A percentile compares a stretch with the other conserved stretches of the same genome.
Conservation (phyloP, 2,888 invertebrate genomes). For the Meloe dianella region DNA sequence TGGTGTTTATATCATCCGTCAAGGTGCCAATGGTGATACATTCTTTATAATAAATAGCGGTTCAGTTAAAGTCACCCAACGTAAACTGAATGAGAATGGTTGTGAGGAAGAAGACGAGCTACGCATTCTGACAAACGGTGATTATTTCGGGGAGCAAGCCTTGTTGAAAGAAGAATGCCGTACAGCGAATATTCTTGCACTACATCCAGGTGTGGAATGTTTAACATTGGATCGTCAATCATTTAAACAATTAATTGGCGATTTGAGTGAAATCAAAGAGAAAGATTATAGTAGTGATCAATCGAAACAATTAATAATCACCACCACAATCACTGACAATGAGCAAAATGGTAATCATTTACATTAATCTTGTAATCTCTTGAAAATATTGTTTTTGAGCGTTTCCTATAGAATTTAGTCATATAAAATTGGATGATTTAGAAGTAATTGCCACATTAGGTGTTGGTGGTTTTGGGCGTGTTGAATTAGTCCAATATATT, state of each 20-base stretch:
- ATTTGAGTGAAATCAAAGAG: conserved; percentile 74
- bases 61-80: conserved; percentile 63
- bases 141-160: conserved; percentile 73
- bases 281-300: conserved; percentile 77
- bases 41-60: conserved; percentile 71
- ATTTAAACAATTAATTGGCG: conserved; percentile 78
- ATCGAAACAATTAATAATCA: conserved; percentile 55
- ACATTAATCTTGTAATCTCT: neutral
- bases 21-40: conserved; percentile 69
- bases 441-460: conserved; percentile 72
- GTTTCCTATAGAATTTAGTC: conserved; percentile 55
- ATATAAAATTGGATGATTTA: conserved; percentile 64
- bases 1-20: conserved; percentile 69
- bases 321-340: conserved; percentile 52
- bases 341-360: neutral
- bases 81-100: conserved; percentile 54
- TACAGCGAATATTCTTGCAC: conserved; percentile 72
- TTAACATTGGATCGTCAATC: conserved; percentile 71
- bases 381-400: neutral
- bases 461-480: conserved; percentile 76
- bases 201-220: conserved; percentile 69
- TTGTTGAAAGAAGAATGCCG: conserved; percentile 70
- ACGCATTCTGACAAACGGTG: conserved; percentile 64
- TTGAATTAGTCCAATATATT: conserved; percentile 66
- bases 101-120: conserved; percentile 63